Conservation (phyloP, 2,113 vertebrate genomes). For the Macrotis lagotis region DNA sequence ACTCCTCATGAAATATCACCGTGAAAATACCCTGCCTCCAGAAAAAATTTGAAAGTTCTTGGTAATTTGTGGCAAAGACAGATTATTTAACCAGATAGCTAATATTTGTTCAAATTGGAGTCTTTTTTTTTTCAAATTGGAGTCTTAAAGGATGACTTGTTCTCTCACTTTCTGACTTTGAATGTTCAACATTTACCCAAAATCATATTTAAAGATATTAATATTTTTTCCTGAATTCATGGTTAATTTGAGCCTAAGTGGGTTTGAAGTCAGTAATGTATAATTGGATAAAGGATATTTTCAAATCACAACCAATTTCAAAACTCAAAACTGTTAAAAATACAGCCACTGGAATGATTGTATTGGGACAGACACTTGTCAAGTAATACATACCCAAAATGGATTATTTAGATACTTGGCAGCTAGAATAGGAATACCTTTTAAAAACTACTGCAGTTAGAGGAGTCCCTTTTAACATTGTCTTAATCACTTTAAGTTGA, state of each 20-base stretch:
- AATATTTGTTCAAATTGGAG: slow-evolving; percentile 16
- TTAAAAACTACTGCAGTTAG: background rate
- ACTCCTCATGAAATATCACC: background rate
- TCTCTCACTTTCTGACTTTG: background rate
- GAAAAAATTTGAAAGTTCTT: slow-evolving; percentile 25
- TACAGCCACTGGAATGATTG: background rate
- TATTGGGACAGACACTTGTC: background rate
- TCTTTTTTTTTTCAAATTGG: slow-evolving; percentile 27
- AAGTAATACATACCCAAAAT: slow-evolving; percentile 18
- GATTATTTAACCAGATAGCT: background rate
- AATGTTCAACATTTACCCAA: slow-evolving; percentile 1
- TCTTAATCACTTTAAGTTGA: background rate
- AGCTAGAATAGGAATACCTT: slow-evolving; percentile 5
- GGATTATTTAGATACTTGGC: slow-evolving; percentile 21
- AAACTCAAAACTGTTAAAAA: background rate
- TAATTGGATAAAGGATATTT: background rate
- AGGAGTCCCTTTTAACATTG: background rate
- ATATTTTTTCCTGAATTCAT: background rate
- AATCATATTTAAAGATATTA: slow-evolving; percentile 18
- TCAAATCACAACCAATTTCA: slow-evolving; percentile 1
- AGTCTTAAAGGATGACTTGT: slow-evolving; percentile 19
- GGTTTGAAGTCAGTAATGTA: background rate
- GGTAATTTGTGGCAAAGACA: slow-evolving; percentile 12
- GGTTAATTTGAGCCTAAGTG: background rate
- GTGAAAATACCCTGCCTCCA: background rate